phyloP scores from a whole-genome alignment of 2,888 invertebrate species.

The Abrostola tripartita region DNA sequence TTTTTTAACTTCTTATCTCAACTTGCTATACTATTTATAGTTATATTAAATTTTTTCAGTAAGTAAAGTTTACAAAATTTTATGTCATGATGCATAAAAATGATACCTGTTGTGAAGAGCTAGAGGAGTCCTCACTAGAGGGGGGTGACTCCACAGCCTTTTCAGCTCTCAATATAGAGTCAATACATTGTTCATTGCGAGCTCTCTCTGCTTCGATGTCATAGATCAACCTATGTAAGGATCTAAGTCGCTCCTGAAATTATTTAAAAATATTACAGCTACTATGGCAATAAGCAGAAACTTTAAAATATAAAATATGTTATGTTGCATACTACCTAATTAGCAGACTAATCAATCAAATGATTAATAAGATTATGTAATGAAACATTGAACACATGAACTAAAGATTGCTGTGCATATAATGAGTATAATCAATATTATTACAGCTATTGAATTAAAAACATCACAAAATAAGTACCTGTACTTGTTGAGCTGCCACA shows the following conservation, averaged over 20 bases:
- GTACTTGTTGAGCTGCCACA: constrained; percentile 92
- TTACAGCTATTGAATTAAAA: not conserved
- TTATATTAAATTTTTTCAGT: not conserved
- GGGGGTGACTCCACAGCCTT: constrained; percentile 77
- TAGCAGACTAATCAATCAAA: too few species aligned
- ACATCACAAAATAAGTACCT: constrained; percentile 61
- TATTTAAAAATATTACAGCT: constrained; percentile 1
- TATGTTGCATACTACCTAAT: too few species aligned
- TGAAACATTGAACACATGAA: not conserved
- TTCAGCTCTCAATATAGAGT: constrained; percentile 93
- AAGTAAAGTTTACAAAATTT: not conserved
- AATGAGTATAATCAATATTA: not conserved
- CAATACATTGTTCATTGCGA: constrained; percentile 94
- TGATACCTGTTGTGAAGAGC: constrained; percentile 80
- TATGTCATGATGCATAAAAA: too few species aligned
- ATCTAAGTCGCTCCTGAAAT: constrained; percentile 92
- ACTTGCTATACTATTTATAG: not conserved
- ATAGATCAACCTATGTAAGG: constrained; percentile 92
- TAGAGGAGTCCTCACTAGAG: constrained; percentile 79
- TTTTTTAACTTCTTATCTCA: constrained; percentile 56
- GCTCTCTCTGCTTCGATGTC: constrained; percentile 94
- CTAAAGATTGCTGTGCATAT: not conserved
- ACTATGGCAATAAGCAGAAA: too few species aligned
- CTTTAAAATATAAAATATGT: too few species aligned
- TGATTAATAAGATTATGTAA: too few species aligned